These are phyloP conservation scores for Leucophenga maculata DNA, from an alignment of 2,888 invertebrate species.

Conservation along the genomic window DNA sequence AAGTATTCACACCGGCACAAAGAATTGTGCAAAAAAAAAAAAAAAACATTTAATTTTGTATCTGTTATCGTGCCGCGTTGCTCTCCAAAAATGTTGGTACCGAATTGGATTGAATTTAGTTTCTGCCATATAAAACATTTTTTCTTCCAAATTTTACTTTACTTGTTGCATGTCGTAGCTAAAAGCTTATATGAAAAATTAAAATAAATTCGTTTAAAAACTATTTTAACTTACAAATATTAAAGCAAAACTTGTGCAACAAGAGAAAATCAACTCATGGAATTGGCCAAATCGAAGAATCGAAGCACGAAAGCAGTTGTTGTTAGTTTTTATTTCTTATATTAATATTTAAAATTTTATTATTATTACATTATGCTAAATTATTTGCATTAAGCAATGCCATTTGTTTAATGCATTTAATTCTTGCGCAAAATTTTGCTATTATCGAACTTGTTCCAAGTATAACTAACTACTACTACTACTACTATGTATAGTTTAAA, in stretches of 20 bases:
- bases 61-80: conserved; percentile 27
- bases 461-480: conserved; percentile 8
- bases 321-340: conserved; percentile 26
- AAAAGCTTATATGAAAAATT: not conserved
- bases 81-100: conserved; percentile 41
- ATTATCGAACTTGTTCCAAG: not conserved
- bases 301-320: conserved; percentile 27
- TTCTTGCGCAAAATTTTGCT: not conserved
- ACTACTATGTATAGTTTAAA: conserved; percentile 48
- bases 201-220: not conserved
- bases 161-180: not conserved
- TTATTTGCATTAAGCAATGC: conserved; percentile 2
- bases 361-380: not conserved
- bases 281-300: conserved; percentile 31
- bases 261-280: conserved; percentile 28
- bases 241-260: conserved; percentile 29
- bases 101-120: conserved; percentile 39
- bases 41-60: no score
- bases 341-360: not conserved
- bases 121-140: conserved; percentile 14
- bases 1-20: not conserved
- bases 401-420: conserved; percentile 15
- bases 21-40: not conserved
- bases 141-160: not conserved
- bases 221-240: not conserved